These are phyloP conservation scores for Oceanodroma leucorhoa DNA, from an alignment of 2,797 vertebrate species.

Conservation along the genomic window DNA sequence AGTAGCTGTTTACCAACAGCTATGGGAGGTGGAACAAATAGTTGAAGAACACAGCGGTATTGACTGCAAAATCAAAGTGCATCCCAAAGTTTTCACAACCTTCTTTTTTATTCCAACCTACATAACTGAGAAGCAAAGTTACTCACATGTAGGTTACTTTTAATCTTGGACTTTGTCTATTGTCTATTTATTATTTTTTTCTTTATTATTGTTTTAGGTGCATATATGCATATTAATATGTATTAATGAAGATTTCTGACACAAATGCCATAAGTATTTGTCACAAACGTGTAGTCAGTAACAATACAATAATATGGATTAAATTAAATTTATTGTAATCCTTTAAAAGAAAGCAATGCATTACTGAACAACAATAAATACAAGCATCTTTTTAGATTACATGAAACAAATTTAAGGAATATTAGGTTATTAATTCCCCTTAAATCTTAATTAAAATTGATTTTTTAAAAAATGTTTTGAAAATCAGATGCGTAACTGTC, in stretches of 20 bases:
- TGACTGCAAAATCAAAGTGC: not conserved
- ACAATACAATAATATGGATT: not conserved
- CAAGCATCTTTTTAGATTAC: not conserved
- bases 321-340: slow-evolving; percentile 7
- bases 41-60: not conserved
- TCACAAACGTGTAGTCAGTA: not conserved
- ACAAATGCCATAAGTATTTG: not conserved
- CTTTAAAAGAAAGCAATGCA: not conserved
- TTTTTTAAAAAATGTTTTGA: not conserved
- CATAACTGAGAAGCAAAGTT: not conserved
- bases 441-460: not conserved
- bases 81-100: not conserved
- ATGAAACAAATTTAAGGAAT: not conserved
- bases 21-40: not conserved
- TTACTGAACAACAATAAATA: not conserved
- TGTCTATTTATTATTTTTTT: not conserved
- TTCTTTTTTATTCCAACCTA: not conserved
- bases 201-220: not conserved
- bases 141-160: not conserved
- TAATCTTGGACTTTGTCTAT: not conserved
- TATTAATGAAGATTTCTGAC: not conserved
- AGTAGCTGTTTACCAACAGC: not conserved
- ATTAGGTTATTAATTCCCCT: not conserved
- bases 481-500: not conserved
- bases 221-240: not conserved